Evolutionary conservation across 64 coral and sea anemone genomes (phyloP), one percentile per base, ranked within the genome.

Genomic region (Stichodactyla helianthus): DNA sequence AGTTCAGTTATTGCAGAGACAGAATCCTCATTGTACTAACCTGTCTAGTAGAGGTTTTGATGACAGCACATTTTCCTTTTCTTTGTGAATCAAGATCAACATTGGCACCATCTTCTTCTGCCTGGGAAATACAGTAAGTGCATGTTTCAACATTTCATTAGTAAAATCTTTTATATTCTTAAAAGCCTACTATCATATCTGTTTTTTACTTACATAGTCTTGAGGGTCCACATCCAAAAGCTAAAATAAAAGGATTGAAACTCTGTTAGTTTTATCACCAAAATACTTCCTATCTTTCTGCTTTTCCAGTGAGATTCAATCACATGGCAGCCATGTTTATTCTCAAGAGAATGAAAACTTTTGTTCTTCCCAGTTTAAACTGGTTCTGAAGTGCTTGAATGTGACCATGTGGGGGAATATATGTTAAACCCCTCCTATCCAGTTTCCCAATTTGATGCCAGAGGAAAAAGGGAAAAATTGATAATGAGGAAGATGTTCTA

Each of bases 31-130:
- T 71, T 0, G 2, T 74, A 74, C 55, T 58, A 28, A 98, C 96
- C 90, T 98, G 96, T 98, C 96, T 98, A 31, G 96, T 99, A 16
- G 97, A 99, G 51, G 97, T 99, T 89, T 99, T 99, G 31, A 99
- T 99, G 16, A 99, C 97, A 20, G 96, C 96, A 93, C 96, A 98
- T 90, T 98, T 98, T 59, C 96, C 96, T 90, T 98, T 98, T 88
- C 96, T 89, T 92, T 98, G 96, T 28, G 96, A 98, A 86, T 98
- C 96, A 58, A 98, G 65, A 85, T 98, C 96, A 85, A 98, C 96
- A 90, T 98, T 98, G 20, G 96, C 96, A 85, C 96, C 96, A 86
- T 98, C 96, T 88, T 98, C 96, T 71, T 98, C 93, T 53, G 96
- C 96, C 96, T 98, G 71, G 10, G 82, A 60, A 35, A 19, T 20